Evolutionary conservation across 2,888 invertebrate species (phyloP), one percentile per base, ranked within the genome.

Genomic region (Augochlorella aurata): DNA sequence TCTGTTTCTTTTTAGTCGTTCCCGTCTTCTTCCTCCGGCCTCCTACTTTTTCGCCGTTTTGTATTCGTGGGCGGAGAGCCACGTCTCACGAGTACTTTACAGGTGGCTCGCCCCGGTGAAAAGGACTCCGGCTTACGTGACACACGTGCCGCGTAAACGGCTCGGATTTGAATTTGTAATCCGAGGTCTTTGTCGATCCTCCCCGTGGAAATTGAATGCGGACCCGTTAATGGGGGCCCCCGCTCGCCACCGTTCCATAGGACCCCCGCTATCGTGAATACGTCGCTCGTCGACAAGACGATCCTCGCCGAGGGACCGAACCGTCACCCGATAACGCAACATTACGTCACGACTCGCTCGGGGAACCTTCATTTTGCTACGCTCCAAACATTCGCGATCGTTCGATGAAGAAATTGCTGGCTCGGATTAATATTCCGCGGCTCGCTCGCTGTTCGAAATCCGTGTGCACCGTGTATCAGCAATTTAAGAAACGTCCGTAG

Each of bases 81-180:
- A 61, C 58, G 77, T 50, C 63, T 47, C 63, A 8, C 47, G 24
- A 58, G 10, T 54, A 49, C 83, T 81, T 87, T 79, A 84, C 85
- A 88, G 88, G 89, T 89, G 89, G 78, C 65, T 47, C 63, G 29
- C 1, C 5, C 52, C 69, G 68, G 81, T 87, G 70, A 81, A 77
- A 89, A 88, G 85, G 89, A 88, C 88, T 88, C 81, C 85, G 84
- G 81, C 86, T 86, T 88, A 87, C 89, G 84, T 86, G 89, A 88
- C 89, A 86, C 89, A 88, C 89, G 90, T 89, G 90, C 90, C 81
- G 49, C 76, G 80, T 66, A 70, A 74, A 75, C 68, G 75, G 58
- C 83, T 79, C 79, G 88, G 89, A 91, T 91, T 90, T 91, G 91
- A 90, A 92, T 92, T 91, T 89, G 89, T 92, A 91, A 91, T 91